Base-by-base conservation (phyloP, 2,797 vertebrate species). In the Anabacerthia variegaticeps region DNA sequence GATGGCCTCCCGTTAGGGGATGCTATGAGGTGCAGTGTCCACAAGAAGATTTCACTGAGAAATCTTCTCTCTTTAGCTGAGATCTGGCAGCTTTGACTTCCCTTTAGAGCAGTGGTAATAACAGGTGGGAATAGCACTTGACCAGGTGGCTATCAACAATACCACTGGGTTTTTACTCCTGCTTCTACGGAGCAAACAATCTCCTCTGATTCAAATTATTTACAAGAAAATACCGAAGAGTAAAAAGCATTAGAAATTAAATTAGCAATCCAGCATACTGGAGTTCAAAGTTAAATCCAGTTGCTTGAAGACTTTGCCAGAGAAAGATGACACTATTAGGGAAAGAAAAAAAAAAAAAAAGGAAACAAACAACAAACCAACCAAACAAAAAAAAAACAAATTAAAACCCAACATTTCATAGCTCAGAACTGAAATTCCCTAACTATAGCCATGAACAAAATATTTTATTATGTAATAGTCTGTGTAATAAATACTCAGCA, bases 391-490 rank as follows among this genome's bases (percentile, higher is more conserved):
- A 44, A 44, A 21, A 44, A 21, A 5, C 44, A 46, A 46, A 46
- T 22, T 46, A 46, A 46, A 48, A 6, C 39, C 27, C 9, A 88
- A 2, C 43, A 54, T 88, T 67, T 92, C 68, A 56, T 9, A 54
- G 23, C 16, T 71, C 78, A 43, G 37, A 63, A 89, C 69, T 66
- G 52, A 83, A 96, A 90, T 46, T 19, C 34, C n/a, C 26, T 27
- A 30, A 79, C 18, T 83, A 39, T 8, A 82, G 77, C n/a, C 85
- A 92, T 43, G 46, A 78, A 89, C 88, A 76, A 93, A 54, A 69
- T 7, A 74, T 6, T 63, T 59, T 82, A 61, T 43, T 88, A 16
- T 23, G 10, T 43, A 63, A 63, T 21, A 30, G 19, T 39, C 59
- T 30, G 13, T 27, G 18, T 56, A 83, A 72, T 11, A 88, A 83